These are phyloP conservation scores for Malurus splendens DNA, from an alignment of 2,797 vertebrate species.

Conservation along the genomic window DNA sequence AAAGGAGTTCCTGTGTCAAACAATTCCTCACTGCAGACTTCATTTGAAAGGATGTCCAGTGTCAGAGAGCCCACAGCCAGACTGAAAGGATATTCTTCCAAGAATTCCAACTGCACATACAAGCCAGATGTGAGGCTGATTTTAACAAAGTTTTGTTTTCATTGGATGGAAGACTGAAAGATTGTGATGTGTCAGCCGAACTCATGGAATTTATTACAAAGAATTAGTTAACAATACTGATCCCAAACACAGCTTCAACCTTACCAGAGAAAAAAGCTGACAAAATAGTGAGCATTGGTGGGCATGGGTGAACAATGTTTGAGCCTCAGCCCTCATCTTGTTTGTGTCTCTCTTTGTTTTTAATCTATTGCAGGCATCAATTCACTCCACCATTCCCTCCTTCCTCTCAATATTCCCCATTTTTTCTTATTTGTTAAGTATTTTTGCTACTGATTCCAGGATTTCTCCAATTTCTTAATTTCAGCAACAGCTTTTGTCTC, in stretches of 20 bases:
- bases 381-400: not conserved
- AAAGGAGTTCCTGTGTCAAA: constrained; percentile 46
- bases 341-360: not conserved
- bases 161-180: constrained; percentile 28
- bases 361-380: not conserved
- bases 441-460: not conserved
- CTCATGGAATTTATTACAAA: constrained; percentile 13
- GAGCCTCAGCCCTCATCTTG: not conserved
- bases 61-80: constrained; percentile 22
- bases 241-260: not conserved
- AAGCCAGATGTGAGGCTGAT: constrained; percentile 50
- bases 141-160: constrained; percentile 35
- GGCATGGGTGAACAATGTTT: not conserved
- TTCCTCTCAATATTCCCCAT: not conserved
- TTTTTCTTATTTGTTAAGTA: not conserved
- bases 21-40: constrained; percentile 20
- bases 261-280: constrained; percentile 1
- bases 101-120: constrained; percentile 42
- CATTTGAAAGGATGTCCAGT: constrained; percentile 28
- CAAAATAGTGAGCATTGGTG: not conserved
- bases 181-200: constrained; percentile 44
- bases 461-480: not conserved
- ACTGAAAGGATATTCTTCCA: constrained; percentile 48
- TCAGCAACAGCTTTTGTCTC: not conserved
- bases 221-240: constrained; percentile 27